Evolutionary conservation across 2,797 vertebrate species (phyloP).

Genomic region (Galagoides demidoff): DNA sequence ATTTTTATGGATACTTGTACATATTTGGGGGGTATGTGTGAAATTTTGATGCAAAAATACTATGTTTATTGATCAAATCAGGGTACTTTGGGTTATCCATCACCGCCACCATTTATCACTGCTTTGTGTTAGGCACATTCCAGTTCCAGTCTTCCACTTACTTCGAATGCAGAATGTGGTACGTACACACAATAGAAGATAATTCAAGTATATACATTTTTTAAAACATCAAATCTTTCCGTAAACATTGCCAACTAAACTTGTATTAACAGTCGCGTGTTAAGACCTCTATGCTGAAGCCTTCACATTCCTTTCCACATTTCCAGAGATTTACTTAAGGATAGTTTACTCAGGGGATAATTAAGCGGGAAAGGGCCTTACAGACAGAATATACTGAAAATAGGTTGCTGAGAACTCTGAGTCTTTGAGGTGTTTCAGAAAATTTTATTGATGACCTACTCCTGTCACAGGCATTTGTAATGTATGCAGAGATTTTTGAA

Average conservation of each 20-base stretch:
- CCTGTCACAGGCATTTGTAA: background rate
- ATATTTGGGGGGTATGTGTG: background rate
- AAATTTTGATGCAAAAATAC: background rate
- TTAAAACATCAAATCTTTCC: background rate
- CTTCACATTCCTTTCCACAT: slow-evolving; percentile 30
- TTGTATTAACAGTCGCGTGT: background rate
- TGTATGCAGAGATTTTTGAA: background rate
- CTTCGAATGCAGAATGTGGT: background rate
- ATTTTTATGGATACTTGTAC: background rate
- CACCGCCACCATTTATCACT: background rate
- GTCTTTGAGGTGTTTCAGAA: background rate
- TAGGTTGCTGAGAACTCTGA: background rate
- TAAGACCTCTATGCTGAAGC: background rate
- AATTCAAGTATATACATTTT: background rate
- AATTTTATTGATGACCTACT: background rate
- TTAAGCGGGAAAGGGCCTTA: background rate
- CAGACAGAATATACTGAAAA: background rate
- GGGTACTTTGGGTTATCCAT: background rate
- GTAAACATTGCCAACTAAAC: background rate
- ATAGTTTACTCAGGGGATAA: background rate
- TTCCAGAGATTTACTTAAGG: slow-evolving; percentile 8
- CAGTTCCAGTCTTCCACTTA: background rate
- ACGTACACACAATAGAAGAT: background rate
- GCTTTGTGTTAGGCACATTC: background rate
- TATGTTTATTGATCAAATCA: background rate